Evolutionary conservation across 2,113 vertebrate species (phyloP), one percentile per base, ranked within the genome.

Genomic region (Galemys pyrenaicus): DNA sequence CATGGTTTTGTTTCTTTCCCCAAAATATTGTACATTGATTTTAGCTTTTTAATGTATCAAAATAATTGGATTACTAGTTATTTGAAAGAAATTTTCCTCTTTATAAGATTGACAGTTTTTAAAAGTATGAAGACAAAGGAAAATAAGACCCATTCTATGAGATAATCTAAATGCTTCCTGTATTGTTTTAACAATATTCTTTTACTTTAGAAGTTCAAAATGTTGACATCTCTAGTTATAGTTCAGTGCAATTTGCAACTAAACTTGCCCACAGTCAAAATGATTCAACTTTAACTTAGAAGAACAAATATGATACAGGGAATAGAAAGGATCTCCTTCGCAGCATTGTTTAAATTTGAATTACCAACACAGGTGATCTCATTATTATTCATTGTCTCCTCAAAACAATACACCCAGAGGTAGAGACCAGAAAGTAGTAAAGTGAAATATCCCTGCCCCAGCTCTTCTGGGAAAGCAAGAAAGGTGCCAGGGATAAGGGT

Each of bases 51-150:
- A 28, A 89, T 87, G 49, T 86, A 35, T 82, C 70, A 83, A 92
- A 87, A 79, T 86, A 91, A 87, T 85, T 67, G 92, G 77, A 65
- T 62, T 87, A 46, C 30, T 65, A 54, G 19, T 70, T 80, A 70
- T 54, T 54, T 84, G 32, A 93, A 89, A 83, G n/a, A 0, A 93
- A 81, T 93, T 58, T 80, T 70, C 70, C 7, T 62, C 73, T 81
- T 92, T 92, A 70, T 77, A 37, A 87, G 44, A 84, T 11, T 46
- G 30, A 22, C 26, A 80, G 28, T 65, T 86, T 90, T 80, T 73
- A 74, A 95, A 92, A 30, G 67, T 32, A 71, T 1, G 13, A 37
- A 92, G 77, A 71, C 37, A 82, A 62, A 84, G 16, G 22, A 65
- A 78, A 44, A 37, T 24, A 39, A 13, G 12, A 60, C 37, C 0